Evolutionary conservation across 2,888 invertebrate genomes (phyloP), one percentile per base, ranked within the genome.

Genomic region (Trissolcus brochymenae): DNA sequence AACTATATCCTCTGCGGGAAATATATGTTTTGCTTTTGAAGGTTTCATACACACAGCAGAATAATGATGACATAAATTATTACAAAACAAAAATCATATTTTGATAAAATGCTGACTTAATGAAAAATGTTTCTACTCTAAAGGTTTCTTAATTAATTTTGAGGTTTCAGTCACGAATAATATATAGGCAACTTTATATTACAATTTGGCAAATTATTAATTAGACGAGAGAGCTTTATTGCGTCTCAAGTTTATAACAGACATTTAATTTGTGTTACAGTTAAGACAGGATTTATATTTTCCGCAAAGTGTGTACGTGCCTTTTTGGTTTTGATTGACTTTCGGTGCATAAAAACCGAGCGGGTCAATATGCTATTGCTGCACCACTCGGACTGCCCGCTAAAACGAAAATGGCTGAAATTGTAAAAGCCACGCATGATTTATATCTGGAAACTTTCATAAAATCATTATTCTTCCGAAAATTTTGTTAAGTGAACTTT

Each of bases 401-500:
- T 21, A n/a, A 43, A 66, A 49, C 56, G 50, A 19, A 46, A 29
- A 16, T 14, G 54, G 7, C 6, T 54, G 49, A 65, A 72, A 60
- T 55, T 65, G 53, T 72, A 60, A 46, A 65, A 64, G 65, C 59
- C 43, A 29, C 59, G 54, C 41, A 56, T 57, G 55, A 68, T 68
- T 75, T 68, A 68, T 64, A 64, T 50, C 61, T n/a, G 50, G 14
- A n/a, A 75, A 75, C 64, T 59, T 68, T 62, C 53, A 53, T 59
- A 75, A 75, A 75, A 75, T 71, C 71, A 67, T 76, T 76, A 71
- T 65, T 73, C 68, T 77, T 77, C 64, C 64, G 41, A 59, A 67
- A 76, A 76, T 71, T 72, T 66, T 64, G 76, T 77, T 77, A 77
- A 77, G 76, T 77, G 76, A 77, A 77, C 68, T 77, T 77, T 77